phyloP scores from a whole-genome alignment of 2,888 invertebrate species.

The Zygogramma bicolorata region DNA sequence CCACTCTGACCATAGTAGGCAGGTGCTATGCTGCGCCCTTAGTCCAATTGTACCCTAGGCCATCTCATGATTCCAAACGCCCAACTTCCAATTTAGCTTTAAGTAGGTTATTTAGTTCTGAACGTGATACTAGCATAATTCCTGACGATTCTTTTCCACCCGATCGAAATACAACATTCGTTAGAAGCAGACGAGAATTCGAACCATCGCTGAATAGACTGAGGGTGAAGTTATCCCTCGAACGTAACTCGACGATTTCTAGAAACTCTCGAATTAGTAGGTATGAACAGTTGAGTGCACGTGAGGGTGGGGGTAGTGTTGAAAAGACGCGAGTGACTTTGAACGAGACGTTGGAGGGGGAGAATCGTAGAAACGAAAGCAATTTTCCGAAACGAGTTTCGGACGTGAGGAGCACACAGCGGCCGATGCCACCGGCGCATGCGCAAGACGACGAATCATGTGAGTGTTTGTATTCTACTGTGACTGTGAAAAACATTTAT shows the following conservation, averaged over 20 bases:
- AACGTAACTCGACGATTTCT: conserved; percentile 18
- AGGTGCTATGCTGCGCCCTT: conserved; percentile 68
- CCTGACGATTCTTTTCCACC: conserved; percentile 48
- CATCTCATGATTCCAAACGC: conserved; percentile 60
- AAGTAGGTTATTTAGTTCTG: conserved; percentile 57
- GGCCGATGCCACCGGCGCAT: conserved; percentile 63
- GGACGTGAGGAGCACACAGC: conserved; percentile 45
- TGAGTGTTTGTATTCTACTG: conserved; percentile 49
- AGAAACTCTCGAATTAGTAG: neutral
- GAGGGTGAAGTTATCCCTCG: conserved; percentile 29
- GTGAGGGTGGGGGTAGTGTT: conserved; percentile 39
- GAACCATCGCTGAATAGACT: conserved; percentile 32
- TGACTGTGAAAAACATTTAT: no score
- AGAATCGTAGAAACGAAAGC: conserved; percentile 45
- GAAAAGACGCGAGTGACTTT: conserved; percentile 45
- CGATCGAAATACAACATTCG: conserved; percentile 37
- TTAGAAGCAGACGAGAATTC: conserved; percentile 47
- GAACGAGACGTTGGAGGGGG: conserved; percentile 28
- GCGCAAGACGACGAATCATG: conserved; percentile 61
- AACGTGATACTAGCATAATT: conserved; percentile 61
- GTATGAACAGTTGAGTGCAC: neutral
- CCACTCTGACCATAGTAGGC: conserved; percentile 71
- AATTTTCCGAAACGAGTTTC: conserved; percentile 36
- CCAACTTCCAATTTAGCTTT: conserved; percentile 62
- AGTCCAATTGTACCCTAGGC: conserved; percentile 54